Evolutionary conservation across 2,888 invertebrate genomes (phyloP), one percentile per base, ranked within the genome.

Genomic region (Nemotelus pantherinus): DNA sequence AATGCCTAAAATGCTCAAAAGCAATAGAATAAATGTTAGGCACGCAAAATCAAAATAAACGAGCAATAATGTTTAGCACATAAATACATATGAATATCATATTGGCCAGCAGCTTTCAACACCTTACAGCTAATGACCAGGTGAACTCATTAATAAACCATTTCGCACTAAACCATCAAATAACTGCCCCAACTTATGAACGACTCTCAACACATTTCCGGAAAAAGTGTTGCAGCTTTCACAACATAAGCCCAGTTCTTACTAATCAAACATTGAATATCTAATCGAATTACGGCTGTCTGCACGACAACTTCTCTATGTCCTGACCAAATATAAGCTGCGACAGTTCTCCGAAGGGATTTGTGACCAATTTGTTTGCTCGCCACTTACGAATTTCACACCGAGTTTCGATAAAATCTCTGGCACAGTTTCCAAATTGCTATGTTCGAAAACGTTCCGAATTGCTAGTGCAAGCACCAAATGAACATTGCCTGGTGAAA

Each of bases 231-330:
- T 25, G 55, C 55, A 25, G 55, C 53, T 39, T 67, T 45, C 10
- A 39, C 55, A 47, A 55, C 50, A 68, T 45, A 50, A 5, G 5
- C 50, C 5, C 9, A 7, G 50, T 9, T 5, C 4, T 43, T 9
- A 47, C 55, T 70, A 74, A 74, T 74, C 63, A 74, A 74, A 74
- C 63, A 74, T 74, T 74, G 43, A 74, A 39, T 39, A 74, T 74
- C 74, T 60, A 63, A 74, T 74, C 74, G 74, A 60, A 60, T 74
- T 74, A 60, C 74, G 39, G 41, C 68, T 9, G 45, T 9, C 44
- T 55, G 63, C 39, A 39, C 63, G 43, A 39, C 63, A 63, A 63
- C 7, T 43, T 43, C 9, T 7, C 63, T 63, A 3, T 5, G 41
- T 10, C 9, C 63, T 43, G 63, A 72, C 7, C 9, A 47, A 43